Evolutionary conservation across 1,140 invertebrate genomes (phyloP).

Genomic region (Holcopasites calliopsidis): DNA sequence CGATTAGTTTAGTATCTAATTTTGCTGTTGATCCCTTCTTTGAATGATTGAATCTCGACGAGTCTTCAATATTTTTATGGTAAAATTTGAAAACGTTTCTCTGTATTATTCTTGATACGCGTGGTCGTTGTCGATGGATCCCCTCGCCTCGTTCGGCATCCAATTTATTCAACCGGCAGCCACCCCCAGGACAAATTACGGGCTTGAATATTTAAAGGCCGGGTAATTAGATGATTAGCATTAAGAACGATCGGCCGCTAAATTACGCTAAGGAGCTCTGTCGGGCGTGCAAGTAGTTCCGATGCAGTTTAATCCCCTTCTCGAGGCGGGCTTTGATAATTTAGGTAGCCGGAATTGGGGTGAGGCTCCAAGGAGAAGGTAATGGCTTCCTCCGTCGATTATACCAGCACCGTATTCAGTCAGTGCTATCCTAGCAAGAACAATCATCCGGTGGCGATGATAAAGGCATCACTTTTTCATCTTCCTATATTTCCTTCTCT

Average conservation of each 20-base stretch:
- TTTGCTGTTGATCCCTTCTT: slow-evolving; percentile 8
- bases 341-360: slow-evolving; percentile 23
- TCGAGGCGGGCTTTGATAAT: slow-evolving; percentile 44
- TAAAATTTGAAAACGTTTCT: no score
- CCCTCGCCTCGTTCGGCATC: background rate
- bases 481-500: background rate
- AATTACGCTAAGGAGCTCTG: slow-evolving; percentile 43
- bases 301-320: slow-evolving; percentile 52
- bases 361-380: slow-evolving; percentile 30
- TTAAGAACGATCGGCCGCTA: slow-evolving; percentile 41
- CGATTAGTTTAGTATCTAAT: background rate
- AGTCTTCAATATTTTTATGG: background rate
- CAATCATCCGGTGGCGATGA: slow-evolving; percentile 50
- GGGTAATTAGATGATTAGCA: slow-evolving; percentile 46
- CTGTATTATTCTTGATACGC: no score
- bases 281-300: slow-evolving; percentile 45
- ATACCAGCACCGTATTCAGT: slow-evolving; percentile 29
- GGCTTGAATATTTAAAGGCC: slow-evolving; percentile 32
- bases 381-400: slow-evolving; percentile 68
- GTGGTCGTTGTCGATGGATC: no score
- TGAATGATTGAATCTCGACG: no score
- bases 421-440: slow-evolving; percentile 48
- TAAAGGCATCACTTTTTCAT: slow-evolving; percentile 29
- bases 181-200: background rate
- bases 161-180: background rate